Evolutionary conservation across 2,797 vertebrate genomes (phyloP), one percentile per base, ranked within the genome.

Genomic region (Hafferia zeledoni): DNA sequence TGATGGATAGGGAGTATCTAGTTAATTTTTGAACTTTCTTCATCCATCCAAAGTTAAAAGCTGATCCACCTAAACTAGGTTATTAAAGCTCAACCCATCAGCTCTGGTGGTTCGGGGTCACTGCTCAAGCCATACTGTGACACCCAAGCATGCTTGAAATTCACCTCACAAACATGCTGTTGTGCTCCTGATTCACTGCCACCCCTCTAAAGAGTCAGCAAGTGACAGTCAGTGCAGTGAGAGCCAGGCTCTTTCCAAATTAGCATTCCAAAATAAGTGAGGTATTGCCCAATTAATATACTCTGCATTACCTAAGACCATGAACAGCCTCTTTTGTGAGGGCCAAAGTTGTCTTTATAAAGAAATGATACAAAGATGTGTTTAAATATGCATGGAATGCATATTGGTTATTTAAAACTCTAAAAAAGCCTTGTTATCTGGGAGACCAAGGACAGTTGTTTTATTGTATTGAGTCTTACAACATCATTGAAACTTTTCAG

Each of bases 11-110:
- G 30, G 56, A 76, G 28, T 31, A 68, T 89, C 89, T 72, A 35
- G 87, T 93, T 95, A 88, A 92, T 94, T 95, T 95, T 96, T 90
- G n/a, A 96, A 75, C 90, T 78, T 11, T 82, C 4, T 96, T 64
- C 13, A 57, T 94, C 61, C 19, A 33, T 69, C n/a, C 52, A 20
- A 84, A 89, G 80, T 95, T 95, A 93, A 96, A 93, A 96, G 83
- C 63, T 94, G 60, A 86, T 91, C 65, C 31, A 44, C 10, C 24
- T 92, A 31, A 91, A 57, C 30, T 59, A 31, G 17, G 39, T 39
- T 53, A 72, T 80, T 93, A 90, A 95, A 91, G 80, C 74, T 92
- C 82, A 92, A 33, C 55, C 69, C 49, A 33, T 83, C 27, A 22
- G 57, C 41, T 92, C 87, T 91, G 55, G 69, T 90, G 55, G 87